Evolutionary conservation across 1,140 invertebrate genomes (phyloP).

Genomic region (Ganaspis sp.): DNA sequence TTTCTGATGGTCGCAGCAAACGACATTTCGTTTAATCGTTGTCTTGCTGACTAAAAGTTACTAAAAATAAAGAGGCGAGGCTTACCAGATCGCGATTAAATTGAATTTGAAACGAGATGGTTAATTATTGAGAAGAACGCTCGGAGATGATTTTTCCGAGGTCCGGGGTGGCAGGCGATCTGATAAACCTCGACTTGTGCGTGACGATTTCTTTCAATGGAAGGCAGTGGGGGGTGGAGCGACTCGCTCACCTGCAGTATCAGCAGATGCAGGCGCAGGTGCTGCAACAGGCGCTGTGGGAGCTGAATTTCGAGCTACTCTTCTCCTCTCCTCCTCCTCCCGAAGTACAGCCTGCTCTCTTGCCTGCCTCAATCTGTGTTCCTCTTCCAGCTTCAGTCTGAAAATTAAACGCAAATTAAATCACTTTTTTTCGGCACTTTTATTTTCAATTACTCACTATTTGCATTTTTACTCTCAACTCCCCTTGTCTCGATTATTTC

Average conservation of each 20-base stretch:
- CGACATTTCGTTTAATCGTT: neutral
- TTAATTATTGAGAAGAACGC: neutral
- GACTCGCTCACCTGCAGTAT: conserved; percentile 76
- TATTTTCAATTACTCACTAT: neutral
- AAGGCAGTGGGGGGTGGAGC: conserved; percentile 75
- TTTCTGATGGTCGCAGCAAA: neutral
- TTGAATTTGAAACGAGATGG: neutral
- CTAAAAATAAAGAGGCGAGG: conserved; percentile 26
- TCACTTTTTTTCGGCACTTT: neutral
- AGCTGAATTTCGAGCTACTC: conserved; percentile 76
- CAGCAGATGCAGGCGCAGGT: conserved; percentile 70
- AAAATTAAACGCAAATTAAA: conserved; percentile 42
- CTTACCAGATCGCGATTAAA: conserved; percentile 16
- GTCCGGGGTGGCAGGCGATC: conserved; percentile 31
- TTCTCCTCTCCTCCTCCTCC: conserved; percentile 78
- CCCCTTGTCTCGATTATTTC: too few species aligned
- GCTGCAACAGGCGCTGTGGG: conserved; percentile 71
- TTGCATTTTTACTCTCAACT: too few species aligned
- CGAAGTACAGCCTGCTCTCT: conserved; percentile 75
- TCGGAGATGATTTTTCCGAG: conserved; percentile 14
- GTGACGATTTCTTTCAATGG: conserved; percentile 68
- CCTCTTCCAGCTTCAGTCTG: conserved; percentile 82
- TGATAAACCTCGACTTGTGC: conserved; percentile 49
- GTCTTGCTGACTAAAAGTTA: conserved; percentile 23
- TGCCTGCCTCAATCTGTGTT: conserved; percentile 78